Conservation (phyloP, 2,797 vertebrate species). For the Schizopygopsis malacanthus region DNA sequence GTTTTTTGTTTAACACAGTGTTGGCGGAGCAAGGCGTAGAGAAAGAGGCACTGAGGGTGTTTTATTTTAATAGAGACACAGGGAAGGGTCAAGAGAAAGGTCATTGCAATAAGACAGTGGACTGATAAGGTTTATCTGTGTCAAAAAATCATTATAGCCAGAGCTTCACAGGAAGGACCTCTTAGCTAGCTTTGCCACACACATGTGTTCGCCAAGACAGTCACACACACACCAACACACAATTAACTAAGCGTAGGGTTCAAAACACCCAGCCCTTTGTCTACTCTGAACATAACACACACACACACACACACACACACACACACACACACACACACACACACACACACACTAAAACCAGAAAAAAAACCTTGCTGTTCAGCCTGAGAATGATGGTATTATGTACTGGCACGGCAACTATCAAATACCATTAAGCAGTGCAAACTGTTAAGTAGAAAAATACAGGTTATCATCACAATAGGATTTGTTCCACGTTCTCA, state of each 20-base stretch:
- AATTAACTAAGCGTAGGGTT: slow-evolving; percentile 59
- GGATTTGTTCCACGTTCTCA: background rate
- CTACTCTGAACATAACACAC: slow-evolving; percentile 23
- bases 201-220: slow-evolving; percentile 26
- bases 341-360: background rate
- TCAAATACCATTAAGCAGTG: background rate
- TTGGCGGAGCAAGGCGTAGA: background rate
- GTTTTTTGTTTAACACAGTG: slow-evolving; percentile 15
- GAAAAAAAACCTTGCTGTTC: slow-evolving; percentile 43
- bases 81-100: slow-evolving; percentile 54
- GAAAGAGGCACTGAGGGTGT: background rate
- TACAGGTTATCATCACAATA: background rate
- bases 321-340: background rate
- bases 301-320: slow-evolving; percentile 16
- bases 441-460: slow-evolving; percentile 12
- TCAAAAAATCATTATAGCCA: slow-evolving; percentile 65
- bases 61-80: slow-evolving; percentile 55
- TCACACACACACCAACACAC: slow-evolving; percentile 37
- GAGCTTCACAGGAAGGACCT: slow-evolving; percentile 60
- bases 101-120: slow-evolving; percentile 61
- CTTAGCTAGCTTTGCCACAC: slow-evolving; percentile 41
- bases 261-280: slow-evolving; percentile 36
- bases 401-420: background rate
- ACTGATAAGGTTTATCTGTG: slow-evolving; percentile 68
- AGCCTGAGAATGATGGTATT: background rate